phyloP scores from a whole-genome alignment of 2,797 vertebrate genomes.

The Neopelma chrysocephalum region DNA sequence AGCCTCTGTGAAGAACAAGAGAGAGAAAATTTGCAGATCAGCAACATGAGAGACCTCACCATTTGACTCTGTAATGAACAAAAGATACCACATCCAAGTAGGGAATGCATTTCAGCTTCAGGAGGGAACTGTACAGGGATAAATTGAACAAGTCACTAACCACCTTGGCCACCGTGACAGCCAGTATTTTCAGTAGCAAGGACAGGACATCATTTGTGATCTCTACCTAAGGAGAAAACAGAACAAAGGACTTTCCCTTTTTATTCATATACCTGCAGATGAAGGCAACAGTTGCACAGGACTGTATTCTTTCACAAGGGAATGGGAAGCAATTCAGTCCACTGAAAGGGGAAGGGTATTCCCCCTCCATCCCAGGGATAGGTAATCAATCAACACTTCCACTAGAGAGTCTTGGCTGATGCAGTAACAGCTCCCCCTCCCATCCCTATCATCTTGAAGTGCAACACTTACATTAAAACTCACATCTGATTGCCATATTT shows the following conservation, averaged over 20 bases:
- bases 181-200: slow-evolving; percentile 37
- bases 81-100: slow-evolving; percentile 35
- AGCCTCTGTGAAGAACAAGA: background rate
- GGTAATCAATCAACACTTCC: background rate
- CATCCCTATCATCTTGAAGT: background rate
- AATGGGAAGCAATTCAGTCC: background rate
- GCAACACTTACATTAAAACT: background rate
- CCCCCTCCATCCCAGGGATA: background rate
- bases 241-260: background rate
- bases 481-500: slow-evolving; percentile 40
- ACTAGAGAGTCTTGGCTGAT: background rate
- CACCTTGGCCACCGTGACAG: slow-evolving; percentile 43
- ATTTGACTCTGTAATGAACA: background rate
- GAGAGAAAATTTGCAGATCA: background rate
- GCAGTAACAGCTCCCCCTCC: slow-evolving; percentile 11
- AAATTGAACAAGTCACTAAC: background rate
- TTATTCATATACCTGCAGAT: background rate
- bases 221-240: slow-evolving; percentile 42
- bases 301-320: background rate
- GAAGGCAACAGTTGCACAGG: background rate
- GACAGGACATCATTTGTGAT: slow-evolving; percentile 61
- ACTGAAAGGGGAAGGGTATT: background rate
- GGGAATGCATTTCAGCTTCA: slow-evolving; percentile 60
- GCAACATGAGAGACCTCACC: background rate
- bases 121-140: slow-evolving; percentile 48